Evolutionary conservation across 2,888 invertebrate genomes (phyloP).

Genomic region (Eueremaeus valkanovi): DNA sequence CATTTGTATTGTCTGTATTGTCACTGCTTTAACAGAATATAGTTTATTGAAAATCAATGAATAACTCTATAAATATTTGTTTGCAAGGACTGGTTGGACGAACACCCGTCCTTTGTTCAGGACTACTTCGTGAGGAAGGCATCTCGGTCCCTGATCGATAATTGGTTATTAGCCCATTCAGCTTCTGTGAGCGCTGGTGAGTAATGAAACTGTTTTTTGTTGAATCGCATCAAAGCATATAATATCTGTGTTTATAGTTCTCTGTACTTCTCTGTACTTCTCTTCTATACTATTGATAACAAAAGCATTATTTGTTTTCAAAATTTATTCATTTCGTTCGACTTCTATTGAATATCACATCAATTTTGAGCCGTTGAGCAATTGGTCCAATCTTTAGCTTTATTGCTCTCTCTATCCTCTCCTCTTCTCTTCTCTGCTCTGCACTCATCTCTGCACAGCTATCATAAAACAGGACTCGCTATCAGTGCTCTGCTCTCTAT

Average conservation of each 20-base stretch:
- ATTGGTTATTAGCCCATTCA: slow-evolving; percentile 79
- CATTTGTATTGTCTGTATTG: too few relatives aligned
- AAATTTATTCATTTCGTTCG: neutral
- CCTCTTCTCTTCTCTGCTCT: too few relatives aligned
- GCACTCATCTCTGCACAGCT: too few relatives aligned
- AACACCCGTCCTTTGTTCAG: slow-evolving; percentile 90
- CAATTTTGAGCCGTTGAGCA: neutral
- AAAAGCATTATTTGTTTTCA: slow-evolving; percentile 11
- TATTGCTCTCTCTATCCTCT: neutral
- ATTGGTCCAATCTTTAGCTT: neutral
- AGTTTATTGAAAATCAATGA: neutral
- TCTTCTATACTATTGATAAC: neutral
- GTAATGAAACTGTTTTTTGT: slow-evolving; percentile 5
- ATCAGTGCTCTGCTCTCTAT: too few relatives aligned
- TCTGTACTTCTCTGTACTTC: neutral
- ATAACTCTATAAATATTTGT: neutral
- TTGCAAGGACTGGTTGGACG: slow-evolving; percentile 85
- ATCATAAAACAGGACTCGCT: too few relatives aligned
- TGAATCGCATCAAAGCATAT: slow-evolving; percentile 2
- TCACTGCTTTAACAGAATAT: neutral
- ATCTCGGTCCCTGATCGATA: slow-evolving; percentile 84
- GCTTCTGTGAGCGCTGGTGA: slow-evolving; percentile 37
- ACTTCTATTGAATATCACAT: too few relatives aligned
- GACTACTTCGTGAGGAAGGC: slow-evolving; percentile 94
- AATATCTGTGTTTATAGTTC: slow-evolving; percentile 18